Evolutionary conservation across 2,113 vertebrate species (phyloP).

Genomic region (Catharus minimus): DNA sequence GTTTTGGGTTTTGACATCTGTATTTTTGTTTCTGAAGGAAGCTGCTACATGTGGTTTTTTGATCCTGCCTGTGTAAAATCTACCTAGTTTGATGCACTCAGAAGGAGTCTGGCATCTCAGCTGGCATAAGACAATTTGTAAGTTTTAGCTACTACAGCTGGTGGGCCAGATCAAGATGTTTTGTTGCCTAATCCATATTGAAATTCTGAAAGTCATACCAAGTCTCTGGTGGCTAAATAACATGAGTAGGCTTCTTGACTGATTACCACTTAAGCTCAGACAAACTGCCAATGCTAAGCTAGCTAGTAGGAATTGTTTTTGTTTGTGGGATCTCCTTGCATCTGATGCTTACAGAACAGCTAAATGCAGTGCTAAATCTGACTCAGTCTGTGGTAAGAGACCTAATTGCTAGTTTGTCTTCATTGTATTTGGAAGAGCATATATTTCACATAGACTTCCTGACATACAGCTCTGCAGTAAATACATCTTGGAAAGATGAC

Average conservation of each 20-base stretch:
- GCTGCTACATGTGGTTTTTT: neutral
- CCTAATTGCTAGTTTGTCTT: neutral
- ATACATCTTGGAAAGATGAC: neutral
- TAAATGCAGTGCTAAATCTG: neutral
- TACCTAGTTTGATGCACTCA: neutral
- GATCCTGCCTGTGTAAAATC: neutral
- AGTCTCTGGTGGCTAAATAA: neutral
- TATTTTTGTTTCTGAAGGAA: neutral
- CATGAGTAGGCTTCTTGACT: neutral
- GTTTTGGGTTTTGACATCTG: neutral
- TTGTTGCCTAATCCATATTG: neutral
- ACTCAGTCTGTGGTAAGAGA: neutral
- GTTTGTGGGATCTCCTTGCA: neutral
- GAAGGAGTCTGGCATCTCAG: neutral
- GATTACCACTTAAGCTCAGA: neutral
- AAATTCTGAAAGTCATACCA: neutral
- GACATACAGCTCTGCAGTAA: neutral
- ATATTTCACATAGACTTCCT: accelerated
- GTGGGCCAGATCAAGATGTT: neutral
- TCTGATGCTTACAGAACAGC: neutral
- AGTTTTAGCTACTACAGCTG: neutral
- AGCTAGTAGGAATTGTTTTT: neutral
- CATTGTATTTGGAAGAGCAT: neutral
- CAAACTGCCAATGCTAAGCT: neutral
- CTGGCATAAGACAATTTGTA: neutral